Percentiles rank a stretch among this genome's conserved stretches.
These are phyloP conservation scores for Rotaria sp. DNA, from an alignment of 2,888 invertebrate species.

Conservation along the genomic window DNA sequence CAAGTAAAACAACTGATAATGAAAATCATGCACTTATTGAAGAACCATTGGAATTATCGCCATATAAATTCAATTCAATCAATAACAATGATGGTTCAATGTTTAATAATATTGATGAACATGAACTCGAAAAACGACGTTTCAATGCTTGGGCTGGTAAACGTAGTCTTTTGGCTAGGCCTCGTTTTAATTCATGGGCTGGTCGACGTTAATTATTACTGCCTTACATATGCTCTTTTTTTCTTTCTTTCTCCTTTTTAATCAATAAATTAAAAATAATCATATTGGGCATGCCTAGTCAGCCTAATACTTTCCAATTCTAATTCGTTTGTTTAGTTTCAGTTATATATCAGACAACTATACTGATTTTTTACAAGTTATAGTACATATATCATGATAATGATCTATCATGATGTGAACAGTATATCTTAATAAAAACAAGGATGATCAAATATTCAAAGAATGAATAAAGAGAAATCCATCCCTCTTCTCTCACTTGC, in stretches of 20 bases:
- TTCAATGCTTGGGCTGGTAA: constrained; percentile 26
- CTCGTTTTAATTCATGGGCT: constrained; percentile 21
- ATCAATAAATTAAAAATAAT: neutral
- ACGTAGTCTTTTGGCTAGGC: neutral
- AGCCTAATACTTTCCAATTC: too few species aligned
- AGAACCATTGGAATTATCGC: neutral
- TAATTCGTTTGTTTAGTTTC: too few species aligned
- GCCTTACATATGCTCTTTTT: neutral
- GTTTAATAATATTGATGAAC: neutral
- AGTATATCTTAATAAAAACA: too few species aligned
- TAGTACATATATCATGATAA: too few species aligned
- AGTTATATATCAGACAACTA: too few species aligned
- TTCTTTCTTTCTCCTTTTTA: neutral
- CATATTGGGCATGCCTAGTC: neutral
- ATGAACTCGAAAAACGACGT: neutral
- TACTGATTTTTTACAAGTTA: too few species aligned
- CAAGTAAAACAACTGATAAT: neutral
- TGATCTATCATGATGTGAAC: too few species aligned
- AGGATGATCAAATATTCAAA: too few species aligned
- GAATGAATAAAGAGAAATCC: too few species aligned
- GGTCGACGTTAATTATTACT: neutral
- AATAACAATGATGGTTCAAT: neutral
- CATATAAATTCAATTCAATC: neutral
- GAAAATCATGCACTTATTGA: neutral
- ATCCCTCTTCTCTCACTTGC: too few species aligned